These are phyloP conservation scores for Atherinomorus stipes DNA, from an alignment of 2,113 vertebrate species.

Conservation along the genomic window DNA sequence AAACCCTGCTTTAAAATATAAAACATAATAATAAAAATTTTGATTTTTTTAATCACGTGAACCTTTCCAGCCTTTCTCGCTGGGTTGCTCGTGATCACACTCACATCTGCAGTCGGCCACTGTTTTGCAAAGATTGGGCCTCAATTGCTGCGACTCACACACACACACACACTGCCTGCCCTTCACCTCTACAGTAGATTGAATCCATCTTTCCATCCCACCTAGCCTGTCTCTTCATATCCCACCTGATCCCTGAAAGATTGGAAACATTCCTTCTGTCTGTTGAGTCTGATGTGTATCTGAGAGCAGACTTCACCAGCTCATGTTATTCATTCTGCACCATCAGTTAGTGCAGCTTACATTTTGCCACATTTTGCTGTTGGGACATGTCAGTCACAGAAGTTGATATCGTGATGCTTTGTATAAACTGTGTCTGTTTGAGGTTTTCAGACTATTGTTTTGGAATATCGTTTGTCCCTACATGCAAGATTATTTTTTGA, in stretches of 20 bases:
- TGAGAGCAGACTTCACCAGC: conserved; percentile 10
- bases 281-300: background rate
- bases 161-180: conserved; percentile 5
- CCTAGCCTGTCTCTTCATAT: conserved; percentile 22
- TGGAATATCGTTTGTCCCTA: too few species aligned
- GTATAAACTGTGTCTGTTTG: too few species aligned
- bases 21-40: too few species aligned
- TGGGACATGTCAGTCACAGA: background rate
- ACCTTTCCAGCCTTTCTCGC: too few species aligned
- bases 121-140: conserved; percentile 10
- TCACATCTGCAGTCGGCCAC: too few species aligned
- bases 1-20: too few species aligned
- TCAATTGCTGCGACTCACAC: conserved; percentile 30
- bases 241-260: conserved; percentile 14
- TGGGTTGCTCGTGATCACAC: too few species aligned
- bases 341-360: background rate
- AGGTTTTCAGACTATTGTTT: too few species aligned
- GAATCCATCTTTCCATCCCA: conserved; percentile 18
- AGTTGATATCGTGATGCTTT: too few species aligned
- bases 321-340: background rate
- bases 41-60: too few species aligned
- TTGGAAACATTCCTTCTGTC: conserved; percentile 36
- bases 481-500: too few species aligned
- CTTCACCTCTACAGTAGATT: conserved; percentile 15
- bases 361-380: background rate